A percentile compares a stretch with the other conserved stretches of the same genome.
phyloP scores from a whole-genome alignment of 2,888 invertebrate species.

The Caprella mutica region DNA sequence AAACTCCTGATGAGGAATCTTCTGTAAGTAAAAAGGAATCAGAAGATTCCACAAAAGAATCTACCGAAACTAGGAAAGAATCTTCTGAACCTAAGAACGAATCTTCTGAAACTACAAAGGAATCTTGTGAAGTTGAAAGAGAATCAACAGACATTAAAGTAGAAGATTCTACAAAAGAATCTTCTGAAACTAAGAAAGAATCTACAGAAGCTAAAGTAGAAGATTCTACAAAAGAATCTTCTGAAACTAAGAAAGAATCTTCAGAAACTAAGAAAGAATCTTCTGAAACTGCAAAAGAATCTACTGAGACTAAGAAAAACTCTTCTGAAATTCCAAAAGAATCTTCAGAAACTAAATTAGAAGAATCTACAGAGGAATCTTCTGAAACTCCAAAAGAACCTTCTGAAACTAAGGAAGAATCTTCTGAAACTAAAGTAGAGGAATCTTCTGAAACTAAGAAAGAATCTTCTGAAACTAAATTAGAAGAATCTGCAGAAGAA shows the following conservation, averaged over 20 bases:
- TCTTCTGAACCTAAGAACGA: conserved; percentile 6
- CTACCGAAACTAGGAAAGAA: background rate
- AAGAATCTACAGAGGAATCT: conserved; percentile 11
- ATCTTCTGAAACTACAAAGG: conserved; percentile 11
- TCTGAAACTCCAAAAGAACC: background rate
- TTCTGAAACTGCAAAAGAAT: background rate
- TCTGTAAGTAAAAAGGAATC: background rate
- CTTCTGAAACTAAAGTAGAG: background rate
- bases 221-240: conserved; percentile 6
- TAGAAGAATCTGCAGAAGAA: conserved; percentile 13
- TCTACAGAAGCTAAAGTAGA: conserved; percentile 10
- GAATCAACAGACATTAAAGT: background rate
- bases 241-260: background rate
- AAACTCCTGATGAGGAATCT: no score
- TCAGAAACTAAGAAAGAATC: background rate
- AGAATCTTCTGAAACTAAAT: background rate
- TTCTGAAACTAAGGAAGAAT: background rate
- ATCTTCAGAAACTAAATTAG: conserved; percentile 2
- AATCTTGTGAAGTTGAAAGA: background rate
- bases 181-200: background rate
- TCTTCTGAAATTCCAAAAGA: background rate
- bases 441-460: background rate
- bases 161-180: conserved; percentile 1
- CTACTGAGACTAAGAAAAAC: conserved; percentile 13
- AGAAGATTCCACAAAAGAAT: conserved; percentile 3